phyloP scores from a whole-genome alignment of 2,113 vertebrate species.

The Geococcyx californianus region DNA sequence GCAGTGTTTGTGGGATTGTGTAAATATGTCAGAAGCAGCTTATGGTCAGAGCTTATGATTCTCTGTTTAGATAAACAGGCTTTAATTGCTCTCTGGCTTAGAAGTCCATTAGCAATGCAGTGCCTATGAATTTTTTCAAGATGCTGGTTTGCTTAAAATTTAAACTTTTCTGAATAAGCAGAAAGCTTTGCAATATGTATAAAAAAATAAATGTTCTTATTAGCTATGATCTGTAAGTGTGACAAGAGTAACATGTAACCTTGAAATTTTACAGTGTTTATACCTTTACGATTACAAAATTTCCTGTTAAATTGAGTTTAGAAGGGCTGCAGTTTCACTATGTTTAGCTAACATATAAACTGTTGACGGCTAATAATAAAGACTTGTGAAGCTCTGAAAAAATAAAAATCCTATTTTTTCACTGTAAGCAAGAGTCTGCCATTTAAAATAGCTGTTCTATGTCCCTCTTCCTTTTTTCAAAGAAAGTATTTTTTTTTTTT shows the following conservation, averaged over 20 bases:
- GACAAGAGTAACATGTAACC: not conserved
- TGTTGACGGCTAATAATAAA: not conserved
- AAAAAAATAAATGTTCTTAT: not conserved
- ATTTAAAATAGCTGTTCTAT: not conserved
- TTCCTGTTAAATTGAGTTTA: not conserved
- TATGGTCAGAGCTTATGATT: not conserved
- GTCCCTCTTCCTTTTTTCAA: not conserved
- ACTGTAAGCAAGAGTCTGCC: not conserved
- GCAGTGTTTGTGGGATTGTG: not conserved
- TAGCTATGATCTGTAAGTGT: not conserved
- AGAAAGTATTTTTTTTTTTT: not conserved
- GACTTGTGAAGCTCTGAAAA: not conserved
- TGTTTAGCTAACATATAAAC: not conserved
- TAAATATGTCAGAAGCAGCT: not conserved
- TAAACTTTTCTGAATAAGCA: not conserved
- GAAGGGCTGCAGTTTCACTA: not conserved
- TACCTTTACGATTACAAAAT: not conserved
- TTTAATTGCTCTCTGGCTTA: conserved; percentile 12
- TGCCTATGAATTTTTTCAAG: conserved; percentile 18
- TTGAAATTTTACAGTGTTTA: not conserved
- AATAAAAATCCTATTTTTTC: not conserved
- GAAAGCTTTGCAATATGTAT: conserved; percentile 5
- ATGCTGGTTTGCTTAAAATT: conserved; percentile 8
- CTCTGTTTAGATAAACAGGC: not conserved
- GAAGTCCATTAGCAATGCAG: conserved; percentile 13